These are phyloP conservation scores for Montipora efflorescens DNA, from an alignment of 64 coral and sea anemone species.

Conservation along the genomic window DNA sequence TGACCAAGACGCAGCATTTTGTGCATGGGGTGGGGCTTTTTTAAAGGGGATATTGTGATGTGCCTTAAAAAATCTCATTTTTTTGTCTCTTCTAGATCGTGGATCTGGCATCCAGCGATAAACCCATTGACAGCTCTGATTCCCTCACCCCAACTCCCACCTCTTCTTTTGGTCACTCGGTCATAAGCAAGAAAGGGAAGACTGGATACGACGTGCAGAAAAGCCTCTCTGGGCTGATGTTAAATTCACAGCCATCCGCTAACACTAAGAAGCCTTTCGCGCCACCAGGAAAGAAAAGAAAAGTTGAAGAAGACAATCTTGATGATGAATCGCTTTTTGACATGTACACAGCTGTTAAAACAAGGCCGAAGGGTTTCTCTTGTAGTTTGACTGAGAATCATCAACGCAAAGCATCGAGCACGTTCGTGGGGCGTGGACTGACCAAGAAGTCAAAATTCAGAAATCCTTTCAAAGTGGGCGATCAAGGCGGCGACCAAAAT, in stretches of 20 bases:
- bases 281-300: slow-evolving; percentile 52
- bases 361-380: slow-evolving; percentile 11
- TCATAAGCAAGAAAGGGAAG: slow-evolving; percentile 64
- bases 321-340: slow-evolving; percentile 77
- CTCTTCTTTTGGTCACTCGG: slow-evolving; percentile 67
- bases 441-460: slow-evolving; percentile 19
- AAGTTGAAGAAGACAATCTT: slow-evolving; percentile 62
- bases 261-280: slow-evolving; percentile 65
- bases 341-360: slow-evolving; percentile 83
- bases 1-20: too few species aligned
- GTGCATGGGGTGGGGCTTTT: too few species aligned
- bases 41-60: background rate
- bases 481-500: background rate
- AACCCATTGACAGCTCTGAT: slow-evolving; percentile 6
- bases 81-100: background rate
- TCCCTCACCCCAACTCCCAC: slow-evolving; percentile 69
- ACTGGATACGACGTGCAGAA: slow-evolving; percentile 70
- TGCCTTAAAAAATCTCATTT: background rate
- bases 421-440: background rate
- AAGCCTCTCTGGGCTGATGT: slow-evolving; percentile 66
- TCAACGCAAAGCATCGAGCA: background rate
- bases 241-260: slow-evolving; percentile 40
- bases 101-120: background rate
- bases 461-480: slow-evolving; percentile 7
- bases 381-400: background rate